These are phyloP conservation scores for Tragelaphus scriptus DNA, from an alignment of 2,113 vertebrate genomes.

Conservation along the genomic window DNA sequence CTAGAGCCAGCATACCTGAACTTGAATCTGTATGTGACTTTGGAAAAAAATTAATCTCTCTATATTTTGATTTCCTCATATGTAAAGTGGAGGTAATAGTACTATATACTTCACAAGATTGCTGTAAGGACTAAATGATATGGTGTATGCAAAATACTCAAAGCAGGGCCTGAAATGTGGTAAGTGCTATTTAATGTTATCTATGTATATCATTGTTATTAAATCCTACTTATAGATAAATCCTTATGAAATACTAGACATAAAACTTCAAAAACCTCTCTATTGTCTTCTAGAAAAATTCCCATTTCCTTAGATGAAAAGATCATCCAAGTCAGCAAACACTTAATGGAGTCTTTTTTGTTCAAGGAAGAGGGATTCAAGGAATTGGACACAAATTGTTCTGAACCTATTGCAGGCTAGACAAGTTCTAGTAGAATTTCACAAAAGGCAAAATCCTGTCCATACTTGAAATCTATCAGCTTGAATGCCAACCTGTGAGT, in stretches of 20 bases:
- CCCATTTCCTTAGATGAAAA: background rate
- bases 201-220: background rate
- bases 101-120: background rate
- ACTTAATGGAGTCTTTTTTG: background rate
- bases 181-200: background rate
- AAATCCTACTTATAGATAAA: background rate
- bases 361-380: background rate
- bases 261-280: background rate
- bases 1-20: background rate
- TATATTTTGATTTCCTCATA: background rate
- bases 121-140: constrained; percentile 7
- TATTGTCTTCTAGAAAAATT: background rate
- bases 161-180: background rate
- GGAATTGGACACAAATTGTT: background rate
- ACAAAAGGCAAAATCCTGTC: background rate
- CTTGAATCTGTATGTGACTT: background rate
- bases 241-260: background rate
- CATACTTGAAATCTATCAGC: background rate
- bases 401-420: background rate
- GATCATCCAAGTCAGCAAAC: background rate
- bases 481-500: background rate
- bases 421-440: background rate
- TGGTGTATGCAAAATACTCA: background rate
- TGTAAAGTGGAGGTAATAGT: background rate
- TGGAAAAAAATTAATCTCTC: background rate